Evolutionary conservation across 64 coral and sea anemone genomes (phyloP).

Genomic region (Acropora tenuis): DNA sequence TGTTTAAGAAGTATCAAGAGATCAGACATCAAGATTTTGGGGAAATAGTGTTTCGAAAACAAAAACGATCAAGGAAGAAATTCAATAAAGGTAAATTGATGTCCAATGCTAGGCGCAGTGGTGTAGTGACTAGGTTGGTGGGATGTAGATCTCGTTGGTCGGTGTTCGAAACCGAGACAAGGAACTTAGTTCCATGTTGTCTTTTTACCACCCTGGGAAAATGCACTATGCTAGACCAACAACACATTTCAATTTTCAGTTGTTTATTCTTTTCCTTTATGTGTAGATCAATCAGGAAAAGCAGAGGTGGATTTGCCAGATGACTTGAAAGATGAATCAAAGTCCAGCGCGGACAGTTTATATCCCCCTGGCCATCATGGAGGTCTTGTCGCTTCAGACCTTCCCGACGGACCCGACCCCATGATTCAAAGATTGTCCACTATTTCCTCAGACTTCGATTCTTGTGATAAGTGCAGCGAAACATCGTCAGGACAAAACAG

Average conservation of each 20-base stretch:
- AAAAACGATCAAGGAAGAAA: slow-evolving; percentile 67
- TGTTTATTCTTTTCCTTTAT: neutral
- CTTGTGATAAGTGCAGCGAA: slow-evolving; percentile 50
- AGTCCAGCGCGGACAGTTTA: neutral
- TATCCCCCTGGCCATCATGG: neutral
- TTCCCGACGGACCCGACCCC: slow-evolving; percentile 3
- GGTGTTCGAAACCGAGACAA: too few relatives aligned
- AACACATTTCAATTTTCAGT: too few relatives aligned
- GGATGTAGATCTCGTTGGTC: too few relatives aligned
- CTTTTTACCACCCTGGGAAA: too few relatives aligned
- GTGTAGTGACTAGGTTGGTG: too few relatives aligned
- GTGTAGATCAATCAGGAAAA: neutral
- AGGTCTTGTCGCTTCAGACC: neutral
- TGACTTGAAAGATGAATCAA: slow-evolving; percentile 3
- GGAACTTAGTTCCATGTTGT: too few relatives aligned
- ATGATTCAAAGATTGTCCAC: slow-evolving; percentile 36
- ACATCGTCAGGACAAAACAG: slow-evolving; percentile 25
- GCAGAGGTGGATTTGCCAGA: neutral
- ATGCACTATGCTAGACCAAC: too few relatives aligned
- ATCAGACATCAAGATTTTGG: slow-evolving; percentile 90
- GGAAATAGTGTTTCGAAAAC: slow-evolving; percentile 86
- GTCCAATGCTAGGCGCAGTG: neutral
- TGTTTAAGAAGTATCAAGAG: slow-evolving; percentile 47
- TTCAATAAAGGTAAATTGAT: slow-evolving; percentile 25
- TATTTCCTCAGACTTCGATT: slow-evolving; percentile 89